phyloP scores from a whole-genome alignment of 2,888 invertebrate genomes.

The Tyria jacobaeae region DNA sequence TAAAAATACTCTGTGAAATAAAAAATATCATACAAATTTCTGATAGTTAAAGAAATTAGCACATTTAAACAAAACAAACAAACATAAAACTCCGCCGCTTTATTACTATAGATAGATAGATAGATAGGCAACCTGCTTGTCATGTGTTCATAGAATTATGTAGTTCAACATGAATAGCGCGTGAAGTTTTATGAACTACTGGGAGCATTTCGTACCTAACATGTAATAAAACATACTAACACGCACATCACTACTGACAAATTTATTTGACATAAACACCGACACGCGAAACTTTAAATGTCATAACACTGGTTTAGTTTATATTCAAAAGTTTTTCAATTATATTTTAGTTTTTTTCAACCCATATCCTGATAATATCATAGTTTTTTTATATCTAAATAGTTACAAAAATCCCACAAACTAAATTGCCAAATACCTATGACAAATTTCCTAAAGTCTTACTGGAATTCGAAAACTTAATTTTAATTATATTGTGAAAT shows the following conservation, averaged over 20 bases:
- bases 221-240: slow-evolving; percentile 62
- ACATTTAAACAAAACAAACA: too few species aligned
- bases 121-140: slow-evolving; percentile 5
- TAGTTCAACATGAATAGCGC: slow-evolving; percentile 43
- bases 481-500: too few species aligned
- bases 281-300: slow-evolving; percentile 54
- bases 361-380: not conserved
- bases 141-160: slow-evolving; percentile 40
- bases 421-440: too few species aligned
- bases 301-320: slow-evolving; percentile 32
- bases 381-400: too few species aligned
- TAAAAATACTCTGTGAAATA: too few species aligned
- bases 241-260: slow-evolving; percentile 57
- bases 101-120: too few species aligned
- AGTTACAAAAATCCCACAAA: too few species aligned
- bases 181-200: slow-evolving; percentile 54
- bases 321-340: not conserved
- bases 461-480: too few species aligned
- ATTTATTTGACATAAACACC: slow-evolving; percentile 58
- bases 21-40: too few species aligned
- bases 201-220: slow-evolving; percentile 56
- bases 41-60: too few species aligned
- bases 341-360: not conserved
- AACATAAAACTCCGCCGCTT: too few species aligned
- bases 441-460: too few species aligned